These are phyloP conservation scores for Centropyge bicolor DNA, from an alignment of 2,797 vertebrate genomes.

Conservation along the genomic window DNA sequence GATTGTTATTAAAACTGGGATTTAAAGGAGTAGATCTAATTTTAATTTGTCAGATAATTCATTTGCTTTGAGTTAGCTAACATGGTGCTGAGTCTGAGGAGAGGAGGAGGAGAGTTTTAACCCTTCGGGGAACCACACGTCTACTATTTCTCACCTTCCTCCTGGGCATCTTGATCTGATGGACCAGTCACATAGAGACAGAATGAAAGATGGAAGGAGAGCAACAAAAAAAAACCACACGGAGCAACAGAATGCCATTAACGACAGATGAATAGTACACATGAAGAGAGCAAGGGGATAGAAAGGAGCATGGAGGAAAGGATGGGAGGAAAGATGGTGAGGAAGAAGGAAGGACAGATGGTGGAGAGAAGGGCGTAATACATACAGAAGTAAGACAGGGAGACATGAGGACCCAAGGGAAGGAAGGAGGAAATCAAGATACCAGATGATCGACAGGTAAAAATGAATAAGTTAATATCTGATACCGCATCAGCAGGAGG, in stretches of 20 bases:
- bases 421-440: background rate
- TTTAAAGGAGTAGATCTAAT: background rate
- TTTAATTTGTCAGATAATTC: conserved; percentile 24
- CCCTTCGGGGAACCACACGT: conserved; percentile 16
- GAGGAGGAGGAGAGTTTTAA: conserved; percentile 4
- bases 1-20: background rate
- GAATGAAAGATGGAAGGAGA: conserved; percentile 34
- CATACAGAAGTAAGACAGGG: background rate
- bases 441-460: background rate
- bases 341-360: background rate
- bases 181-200: conserved; percentile 38
- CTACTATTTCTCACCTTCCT: conserved; percentile 76
- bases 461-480: conserved; percentile 16
- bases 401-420: background rate
- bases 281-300: background rate
- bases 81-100: background rate
- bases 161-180: conserved; percentile 76
- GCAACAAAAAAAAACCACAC: conserved; percentile 13
- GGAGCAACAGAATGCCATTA: conserved; percentile 7
- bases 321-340: background rate
- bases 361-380: background rate
- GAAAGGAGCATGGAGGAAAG: background rate
- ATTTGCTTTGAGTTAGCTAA: background rate
- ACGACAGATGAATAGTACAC: conserved; percentile 7
- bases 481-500: background rate